These are phyloP conservation scores for Girardia tigrina DNA, from an alignment of 2,888 invertebrate species.

Conservation along the genomic window DNA sequence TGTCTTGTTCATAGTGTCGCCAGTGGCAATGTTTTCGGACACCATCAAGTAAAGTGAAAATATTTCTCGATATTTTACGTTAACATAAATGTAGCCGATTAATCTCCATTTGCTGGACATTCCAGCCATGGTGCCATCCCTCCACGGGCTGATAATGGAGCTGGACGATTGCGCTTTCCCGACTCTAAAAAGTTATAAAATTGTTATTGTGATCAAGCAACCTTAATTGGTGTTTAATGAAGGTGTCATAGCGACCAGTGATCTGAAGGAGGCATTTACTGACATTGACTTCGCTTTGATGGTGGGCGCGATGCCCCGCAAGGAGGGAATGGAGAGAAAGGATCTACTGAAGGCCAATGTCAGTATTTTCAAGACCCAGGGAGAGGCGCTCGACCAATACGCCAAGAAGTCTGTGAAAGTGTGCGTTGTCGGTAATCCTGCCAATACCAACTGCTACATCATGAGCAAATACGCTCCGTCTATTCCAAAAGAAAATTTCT, in stretches of 20 bases:
- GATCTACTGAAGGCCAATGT: constrained; percentile 91
- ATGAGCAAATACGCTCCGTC: constrained; percentile 78
- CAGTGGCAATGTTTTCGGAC: constrained; percentile 85
- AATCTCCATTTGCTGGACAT: constrained; percentile 82
- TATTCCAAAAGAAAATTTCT: constrained; percentile 86
- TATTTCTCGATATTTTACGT: neutral
- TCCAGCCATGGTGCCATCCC: constrained; percentile 79
- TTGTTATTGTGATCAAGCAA: constrained; percentile 3
- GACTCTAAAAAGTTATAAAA: constrained; percentile 60
- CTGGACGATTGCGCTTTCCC: constrained; percentile 85
- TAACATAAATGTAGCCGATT: constrained; percentile 55
- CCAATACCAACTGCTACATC: constrained; percentile 91
- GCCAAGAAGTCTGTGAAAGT: constrained; percentile 82
- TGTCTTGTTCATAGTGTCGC: constrained; percentile 82
- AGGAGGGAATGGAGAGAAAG: constrained; percentile 94
- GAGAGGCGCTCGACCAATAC: constrained; percentile 73
- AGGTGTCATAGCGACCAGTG: constrained; percentile 70
- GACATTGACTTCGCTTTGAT: constrained; percentile 87
- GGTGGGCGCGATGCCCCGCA: constrained; percentile 93
- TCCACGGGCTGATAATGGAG: constrained; percentile 96
- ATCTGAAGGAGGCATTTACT: constrained; percentile 55
- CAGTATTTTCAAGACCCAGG: constrained; percentile 90
- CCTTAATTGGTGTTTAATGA: constrained; percentile 38
- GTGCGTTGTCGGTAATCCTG: constrained; percentile 94
- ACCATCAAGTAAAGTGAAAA: constrained; percentile 58